Percentiles rank a stretch among this genome's conserved stretches.
phyloP scores from a whole-genome alignment of 2,888 invertebrate genomes.

The Limulus polyphemus region DNA sequence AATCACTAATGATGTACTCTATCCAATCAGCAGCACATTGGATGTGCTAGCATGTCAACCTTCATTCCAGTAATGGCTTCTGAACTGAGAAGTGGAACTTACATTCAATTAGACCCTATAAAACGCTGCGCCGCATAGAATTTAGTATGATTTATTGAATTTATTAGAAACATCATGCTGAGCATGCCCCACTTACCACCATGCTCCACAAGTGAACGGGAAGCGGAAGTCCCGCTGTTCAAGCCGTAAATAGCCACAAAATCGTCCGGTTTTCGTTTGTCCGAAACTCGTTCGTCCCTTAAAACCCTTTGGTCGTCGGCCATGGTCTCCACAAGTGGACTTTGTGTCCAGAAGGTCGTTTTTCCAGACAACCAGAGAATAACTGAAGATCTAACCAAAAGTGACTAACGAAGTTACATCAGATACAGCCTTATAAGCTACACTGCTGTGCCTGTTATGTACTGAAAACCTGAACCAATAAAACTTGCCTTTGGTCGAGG shows the following conservation, averaged over 20 bases:
- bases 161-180: slow-evolving; percentile 12
- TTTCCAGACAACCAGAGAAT: slow-evolving; percentile 25
- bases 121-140: neutral
- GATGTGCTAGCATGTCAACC: no score
- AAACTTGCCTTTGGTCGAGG: no score
- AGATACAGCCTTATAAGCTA: slow-evolving; percentile 30
- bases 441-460: neutral
- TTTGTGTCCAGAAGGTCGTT: slow-evolving; percentile 10
- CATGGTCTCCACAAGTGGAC: slow-evolving; percentile 23
- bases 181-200: slow-evolving; percentile 20
- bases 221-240: slow-evolving; percentile 34
- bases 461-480: no score
- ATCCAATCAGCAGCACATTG: no score
- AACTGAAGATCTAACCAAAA: slow-evolving; percentile 34
- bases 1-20: no score
- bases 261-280: slow-evolving; percentile 54
- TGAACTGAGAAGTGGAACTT: no score
- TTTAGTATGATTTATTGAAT: slow-evolving; percentile 24
- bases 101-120: no score
- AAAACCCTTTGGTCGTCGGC: slow-evolving; percentile 35
- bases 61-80: no score
- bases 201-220: slow-evolving; percentile 19
- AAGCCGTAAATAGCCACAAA: slow-evolving; percentile 71
- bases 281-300: slow-evolving; percentile 35
- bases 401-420: slow-evolving; percentile 35